phyloP scores from a whole-genome alignment of 2,888 invertebrate species.

The Odontothrips loti region DNA sequence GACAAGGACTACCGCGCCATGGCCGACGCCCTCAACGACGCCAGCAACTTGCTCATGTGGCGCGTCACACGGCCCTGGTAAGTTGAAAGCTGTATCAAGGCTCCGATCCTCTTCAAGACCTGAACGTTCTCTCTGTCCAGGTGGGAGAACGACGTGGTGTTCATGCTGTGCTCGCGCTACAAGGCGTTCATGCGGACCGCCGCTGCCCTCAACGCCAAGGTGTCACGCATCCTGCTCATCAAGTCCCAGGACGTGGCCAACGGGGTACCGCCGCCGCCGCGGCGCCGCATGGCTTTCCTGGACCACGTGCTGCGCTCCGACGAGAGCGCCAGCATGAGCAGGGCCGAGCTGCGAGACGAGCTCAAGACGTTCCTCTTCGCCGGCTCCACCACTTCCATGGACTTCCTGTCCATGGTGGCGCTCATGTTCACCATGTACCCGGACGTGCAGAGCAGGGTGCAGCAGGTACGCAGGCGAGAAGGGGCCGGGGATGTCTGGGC shows the following conservation, averaged over 20 bases:
- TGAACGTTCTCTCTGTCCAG: not conserved
- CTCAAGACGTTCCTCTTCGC: conserved; percentile 22
- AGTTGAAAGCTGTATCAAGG: not conserved
- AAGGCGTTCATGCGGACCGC: not conserved
- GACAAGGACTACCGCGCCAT: conserved; percentile 3
- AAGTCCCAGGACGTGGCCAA: not conserved
- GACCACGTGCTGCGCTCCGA: conserved; percentile 17
- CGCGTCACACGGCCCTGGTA: conserved; percentile 8
- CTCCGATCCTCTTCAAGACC: not conserved
- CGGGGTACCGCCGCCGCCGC: not conserved
- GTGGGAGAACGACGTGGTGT: conserved; percentile 3
- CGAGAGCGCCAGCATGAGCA: not conserved
- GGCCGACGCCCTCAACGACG: not conserved
- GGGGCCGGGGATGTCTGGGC: not conserved
- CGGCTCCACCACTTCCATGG: conserved; percentile 22
- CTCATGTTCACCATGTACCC: conserved; percentile 13
- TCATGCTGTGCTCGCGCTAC: conserved; percentile 15
- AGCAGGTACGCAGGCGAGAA: not conserved
- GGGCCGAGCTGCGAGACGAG: not conserved
- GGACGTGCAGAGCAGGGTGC: not conserved
- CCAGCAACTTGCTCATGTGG: conserved; percentile 2
- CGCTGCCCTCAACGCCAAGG: not conserved
- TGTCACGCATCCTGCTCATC: not conserved
- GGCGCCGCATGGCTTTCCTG: conserved; percentile 21
- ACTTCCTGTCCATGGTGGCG: conserved; percentile 6